Percentiles rank a stretch among this genome's conserved stretches.
phyloP scores from a whole-genome alignment of 1,140 invertebrate genomes.

The Drosophila elegans region DNA sequence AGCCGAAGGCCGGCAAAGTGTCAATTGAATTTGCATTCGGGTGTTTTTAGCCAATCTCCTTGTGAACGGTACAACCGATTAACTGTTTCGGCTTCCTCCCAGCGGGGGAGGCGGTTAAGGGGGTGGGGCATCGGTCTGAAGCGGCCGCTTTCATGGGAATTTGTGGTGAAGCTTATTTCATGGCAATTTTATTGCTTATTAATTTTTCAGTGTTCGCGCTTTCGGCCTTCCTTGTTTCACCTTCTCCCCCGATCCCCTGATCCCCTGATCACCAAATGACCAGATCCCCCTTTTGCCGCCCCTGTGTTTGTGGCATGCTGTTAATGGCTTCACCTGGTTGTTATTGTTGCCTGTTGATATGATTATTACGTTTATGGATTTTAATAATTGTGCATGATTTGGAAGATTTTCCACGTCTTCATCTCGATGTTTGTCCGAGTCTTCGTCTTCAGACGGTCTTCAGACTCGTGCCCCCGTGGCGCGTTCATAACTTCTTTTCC shows the following conservation, averaged over 20 bases:
- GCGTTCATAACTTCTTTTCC: conserved; percentile 60
- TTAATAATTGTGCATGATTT: conserved; percentile 85
- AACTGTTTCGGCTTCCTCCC: conserved; percentile 37
- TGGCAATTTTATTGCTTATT: conserved; percentile 85
- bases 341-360: conserved; percentile 71
- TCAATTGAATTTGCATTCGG: conserved; percentile 78
- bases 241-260: too few species aligned
- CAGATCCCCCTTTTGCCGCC: not conserved
- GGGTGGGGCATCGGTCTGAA: conserved; percentile 7
- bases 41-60: conserved; percentile 21
- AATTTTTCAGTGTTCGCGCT: conserved; percentile 83
- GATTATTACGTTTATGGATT: conserved; percentile 83
- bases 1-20: conserved; percentile 51
- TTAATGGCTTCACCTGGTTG: conserved; percentile 65
- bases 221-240: conserved; percentile 28
- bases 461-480: conserved; percentile 70
- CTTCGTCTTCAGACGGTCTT: not conserved
- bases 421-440: not conserved
- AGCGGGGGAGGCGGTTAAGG: conserved; percentile 3
- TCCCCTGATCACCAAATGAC: too few species aligned
- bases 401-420: conserved; percentile 64
- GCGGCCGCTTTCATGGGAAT: conserved; percentile 79
- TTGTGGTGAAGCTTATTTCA: conserved; percentile 80
- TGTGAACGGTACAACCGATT: conserved; percentile 37
- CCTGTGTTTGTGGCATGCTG: conserved; percentile 54